Evolutionary conservation across 2,888 invertebrate genomes (phyloP).

Genomic region (Hypomecis punctinalis): DNA sequence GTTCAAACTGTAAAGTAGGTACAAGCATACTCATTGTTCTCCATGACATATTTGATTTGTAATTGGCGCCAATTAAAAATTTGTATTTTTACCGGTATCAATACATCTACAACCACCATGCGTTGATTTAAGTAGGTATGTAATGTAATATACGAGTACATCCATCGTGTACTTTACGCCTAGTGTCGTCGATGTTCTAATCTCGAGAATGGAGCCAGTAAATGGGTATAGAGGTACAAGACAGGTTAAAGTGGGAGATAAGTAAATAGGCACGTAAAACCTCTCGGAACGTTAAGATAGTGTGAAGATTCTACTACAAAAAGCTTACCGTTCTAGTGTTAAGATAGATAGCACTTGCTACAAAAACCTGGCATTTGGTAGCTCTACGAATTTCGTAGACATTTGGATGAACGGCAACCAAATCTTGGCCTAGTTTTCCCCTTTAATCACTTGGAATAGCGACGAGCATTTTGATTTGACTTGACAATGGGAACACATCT

Average conservation of each 20-base stretch:
- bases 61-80: no score
- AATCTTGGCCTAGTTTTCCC: background rate
- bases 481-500: background rate
- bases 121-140: no score
- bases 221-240: constrained; percentile 5
- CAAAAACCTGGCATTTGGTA: background rate
- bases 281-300: constrained; percentile 14
- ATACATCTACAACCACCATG: no score
- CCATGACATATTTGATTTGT: no score
- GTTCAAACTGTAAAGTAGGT: no score
- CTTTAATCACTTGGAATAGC: no score
- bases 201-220: constrained; percentile 4
- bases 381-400: background rate
- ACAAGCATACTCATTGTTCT: no score
- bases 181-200: background rate
- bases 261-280: constrained; percentile 17
- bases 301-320: constrained; percentile 2
- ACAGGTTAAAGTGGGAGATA: constrained; percentile 15
- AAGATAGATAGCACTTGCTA: background rate
- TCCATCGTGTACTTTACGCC: background rate
- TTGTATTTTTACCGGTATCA: no score
- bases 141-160: no score
- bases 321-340: background rate
- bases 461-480: background rate
- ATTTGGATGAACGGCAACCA: background rate